Base-by-base conservation (phyloP, 2,888 invertebrate genomes). In the Harpalus rufipes region DNA sequence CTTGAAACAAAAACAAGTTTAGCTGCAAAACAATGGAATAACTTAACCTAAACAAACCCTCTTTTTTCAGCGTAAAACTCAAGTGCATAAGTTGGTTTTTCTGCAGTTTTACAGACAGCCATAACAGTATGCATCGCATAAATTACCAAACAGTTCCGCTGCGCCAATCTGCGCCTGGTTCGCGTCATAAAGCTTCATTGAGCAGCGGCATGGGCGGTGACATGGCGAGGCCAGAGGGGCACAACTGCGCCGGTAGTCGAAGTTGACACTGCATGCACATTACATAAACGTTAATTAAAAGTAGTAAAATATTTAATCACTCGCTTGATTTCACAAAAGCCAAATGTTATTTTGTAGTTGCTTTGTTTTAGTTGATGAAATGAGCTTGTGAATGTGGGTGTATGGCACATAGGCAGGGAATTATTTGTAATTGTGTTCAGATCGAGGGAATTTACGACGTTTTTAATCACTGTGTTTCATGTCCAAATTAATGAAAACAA, bases 251-350 rank as follows among this genome's bases (percentile, higher is more conserved):
- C 84, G 41, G 51, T 39, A 78, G 78, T 68, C 21, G 51, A 10
- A 78, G 78, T 81, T 84, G 84, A 84, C 84, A 84, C 78, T 84
- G 74, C 65, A 81, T 61, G 59, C 61, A 63, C 84, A 72, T 76
- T 84, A 76, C 76, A 84, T 78, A 78, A 84, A 84, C 84, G 78
- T 78, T 84, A 84, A 84, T 84, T 84, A 84, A 84, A 84, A 84
- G 84, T 78, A 78, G 84, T 84, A 84, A 84, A 84, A 84, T 84
- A 84, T 84, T 84, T 78, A 78, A 84, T 84, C 78, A 84, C 84
- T 18, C 63, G 78, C 65, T 78, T 63, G 78, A 83, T 74, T 84
- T 76, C 61, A 61, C 78, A 59, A 41, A 39, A 63, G 59, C 21
- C 59, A 61, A 80, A 61, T 80, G 80, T 80, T 63, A 80, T 80